Percentiles rank a stretch among this genome's conserved stretches.
Evolutionary conservation across 2,113 vertebrate genomes (phyloP).

Genomic region (Hydropotes inermis): DNA sequence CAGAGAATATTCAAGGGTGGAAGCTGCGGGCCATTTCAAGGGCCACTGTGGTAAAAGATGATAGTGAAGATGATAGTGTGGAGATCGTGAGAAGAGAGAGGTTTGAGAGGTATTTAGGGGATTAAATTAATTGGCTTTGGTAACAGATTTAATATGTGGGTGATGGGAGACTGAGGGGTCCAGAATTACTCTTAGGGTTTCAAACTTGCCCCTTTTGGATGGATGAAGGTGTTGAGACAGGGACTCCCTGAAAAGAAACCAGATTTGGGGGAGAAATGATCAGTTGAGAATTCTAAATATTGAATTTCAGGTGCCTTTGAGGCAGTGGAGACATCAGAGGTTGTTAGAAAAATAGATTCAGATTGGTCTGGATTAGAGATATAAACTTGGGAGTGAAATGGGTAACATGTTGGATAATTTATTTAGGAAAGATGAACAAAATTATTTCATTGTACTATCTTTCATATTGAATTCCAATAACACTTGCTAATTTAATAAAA

Average conservation of each 20-base stretch:
- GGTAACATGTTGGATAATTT: background rate
- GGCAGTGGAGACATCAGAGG: background rate
- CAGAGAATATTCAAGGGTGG: background rate
- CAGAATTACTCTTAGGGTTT: background rate
- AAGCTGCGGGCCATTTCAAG: background rate
- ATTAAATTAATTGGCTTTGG: background rate
- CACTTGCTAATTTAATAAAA: constrained; percentile 38
- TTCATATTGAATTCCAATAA: constrained; percentile 12
- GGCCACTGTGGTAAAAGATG: background rate
- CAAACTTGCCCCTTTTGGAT: background rate
- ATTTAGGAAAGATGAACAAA: background rate
- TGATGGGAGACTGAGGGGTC: background rate
- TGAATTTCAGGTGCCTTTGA: background rate
- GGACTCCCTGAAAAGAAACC: background rate
- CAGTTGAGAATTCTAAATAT: background rate
- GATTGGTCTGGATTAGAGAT: background rate
- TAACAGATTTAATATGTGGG: background rate
- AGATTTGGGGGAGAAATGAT: background rate
- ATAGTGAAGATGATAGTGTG: background rate
- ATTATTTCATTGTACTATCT: background rate
- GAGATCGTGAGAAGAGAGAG: background rate
- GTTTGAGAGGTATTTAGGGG: background rate
- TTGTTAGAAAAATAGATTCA: background rate
- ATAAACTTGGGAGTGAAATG: background rate
- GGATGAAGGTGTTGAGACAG: background rate